Evolutionary conservation across 2,888 invertebrate genomes (phyloP), one percentile per base, ranked within the genome.

Genomic region (Eubasilissa splendida): DNA sequence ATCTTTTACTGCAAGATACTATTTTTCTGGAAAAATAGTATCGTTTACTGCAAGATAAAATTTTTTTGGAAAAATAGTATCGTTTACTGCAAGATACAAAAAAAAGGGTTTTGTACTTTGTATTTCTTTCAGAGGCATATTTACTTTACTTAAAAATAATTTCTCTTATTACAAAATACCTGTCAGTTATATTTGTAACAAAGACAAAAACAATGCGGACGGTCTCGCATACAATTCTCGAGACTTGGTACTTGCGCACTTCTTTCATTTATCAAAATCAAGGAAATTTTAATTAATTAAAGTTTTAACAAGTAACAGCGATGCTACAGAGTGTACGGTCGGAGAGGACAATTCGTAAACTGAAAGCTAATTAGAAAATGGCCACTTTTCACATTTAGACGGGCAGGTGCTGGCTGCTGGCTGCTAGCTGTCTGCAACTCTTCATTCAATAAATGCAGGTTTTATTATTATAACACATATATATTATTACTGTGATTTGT

Each of bases 251-350:
- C 31, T 63, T 63, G 22, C 22, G 11, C 12, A 14, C 52, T 52
- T 50, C 50, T 66, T 66, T 68, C 52, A 52, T 70, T 70, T 54
- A 70, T 70, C 54, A 70, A 31, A 22, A 54, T 22, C 22, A 70
- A 22, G 70, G 70, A 70, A 70, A 70, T 53, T 70, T 70, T 70
- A 70, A 70, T 70, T 70, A 70, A 70, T 70, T 70, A 70, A 70
- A 70, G 70, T 70, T 70, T 70, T 70, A 70, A 70, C 70, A 70
- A 70, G 54, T 70, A 70, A 70, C 53, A 14, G 53, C 53, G 54
- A 54, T 22, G 70, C 70, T 70, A 14, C 52, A 14, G 5, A 53
- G 70, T 53, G 65, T 66, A 66, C 31, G 70, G 54, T 4, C 53
- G 70, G 70, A 54, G 31, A 58, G 54, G 70, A 70, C 70, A 70